Base-by-base conservation (phyloP, 2,113 vertebrate genomes). In the Silurus asotus region DNA sequence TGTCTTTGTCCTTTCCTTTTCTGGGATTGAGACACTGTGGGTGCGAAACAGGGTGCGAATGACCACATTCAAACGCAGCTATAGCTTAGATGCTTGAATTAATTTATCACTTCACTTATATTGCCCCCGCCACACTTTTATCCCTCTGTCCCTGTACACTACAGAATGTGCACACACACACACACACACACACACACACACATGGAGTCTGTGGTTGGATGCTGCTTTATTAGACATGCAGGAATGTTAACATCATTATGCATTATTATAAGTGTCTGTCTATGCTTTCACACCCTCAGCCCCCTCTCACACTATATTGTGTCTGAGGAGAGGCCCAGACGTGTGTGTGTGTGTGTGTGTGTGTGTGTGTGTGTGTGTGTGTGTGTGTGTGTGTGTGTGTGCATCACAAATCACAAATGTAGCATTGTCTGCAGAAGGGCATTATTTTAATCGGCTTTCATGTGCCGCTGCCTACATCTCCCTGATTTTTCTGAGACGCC, bases 161-260 rank as follows among this genome's bases (percentile, higher is more conserved):
- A 25, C 64, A 67, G 37, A 37, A 37, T 37, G 37, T 2, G 37
- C 64, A 13, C 64, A 74, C 78, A 74, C 37, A 69, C 37, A 58
- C 64, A 67, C 64, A 67, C 64, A 81, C 78, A 74, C 37, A 69
- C 37, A 58, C 56, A 65, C 64, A 65, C 64, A 65, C 64, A 65
- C 64, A 70, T 53, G 23, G 62, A 25, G 76, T 65, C 79, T 65
- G 23, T 83, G 84, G 81, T 82, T 77, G 79, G 64, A 84, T 80
- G 74, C 64, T 91, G 94, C 82, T 93, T 94, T 92, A 96, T 96
- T 98, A 96, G 96, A 97, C 94, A 95, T 96, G 96, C 96, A 96
- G 95, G 94, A 97, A 98, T 96, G 95, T 94, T 96, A 95, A 96
- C 96, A 94, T 96, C 94, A 96, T 96, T 96, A 96, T 96, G 95